phyloP scores from a whole-genome alignment of 2,797 vertebrate genomes.

The Lutjanus argentimaculatus region DNA sequence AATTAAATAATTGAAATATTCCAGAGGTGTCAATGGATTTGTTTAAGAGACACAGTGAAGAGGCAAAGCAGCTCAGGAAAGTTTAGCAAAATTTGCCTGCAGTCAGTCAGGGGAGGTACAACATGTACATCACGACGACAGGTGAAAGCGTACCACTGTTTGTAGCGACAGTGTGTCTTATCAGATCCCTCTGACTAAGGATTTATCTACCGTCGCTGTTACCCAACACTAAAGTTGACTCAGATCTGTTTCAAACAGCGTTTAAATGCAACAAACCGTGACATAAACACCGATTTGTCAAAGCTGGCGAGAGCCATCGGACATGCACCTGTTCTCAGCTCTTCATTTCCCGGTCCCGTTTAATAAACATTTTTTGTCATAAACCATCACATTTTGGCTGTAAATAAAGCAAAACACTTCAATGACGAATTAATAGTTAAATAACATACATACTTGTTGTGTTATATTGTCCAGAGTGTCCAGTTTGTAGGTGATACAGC shows the following conservation, averaged over 20 bases:
- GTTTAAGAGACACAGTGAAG: not conserved
- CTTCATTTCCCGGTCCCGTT: slow-evolving; percentile 27
- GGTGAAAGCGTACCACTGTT: slow-evolving; percentile 14
- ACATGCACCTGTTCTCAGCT: slow-evolving; percentile 71
- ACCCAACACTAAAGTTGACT: not conserved
- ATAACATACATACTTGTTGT: slow-evolving; percentile 64
- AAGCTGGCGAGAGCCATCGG: slow-evolving; percentile 22
- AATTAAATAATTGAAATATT: not conserved
- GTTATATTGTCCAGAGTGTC: slow-evolving; percentile 54
- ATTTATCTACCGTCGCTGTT: not conserved
- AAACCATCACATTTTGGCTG: not conserved
- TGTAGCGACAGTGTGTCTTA: not conserved
- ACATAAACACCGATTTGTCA: slow-evolving; percentile 58
- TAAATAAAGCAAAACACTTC: not conserved
- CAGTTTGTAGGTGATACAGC: slow-evolving; percentile 55
- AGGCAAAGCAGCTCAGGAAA: slow-evolving; percentile 24
- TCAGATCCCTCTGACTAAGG: not conserved
- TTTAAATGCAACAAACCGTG: slow-evolving; percentile 22
- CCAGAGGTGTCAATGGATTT: accelerated
- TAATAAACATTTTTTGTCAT: accelerated
- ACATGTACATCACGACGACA: slow-evolving; percentile 25
- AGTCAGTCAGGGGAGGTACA: not conserved
- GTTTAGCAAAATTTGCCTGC: slow-evolving; percentile 35
- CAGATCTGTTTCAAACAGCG: not conserved
- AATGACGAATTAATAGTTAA: not conserved